Percentiles rank a stretch among this genome's conserved stretches.
phyloP scores from a whole-genome alignment of 2,797 vertebrate species.

The Crax fasciolata region DNA sequence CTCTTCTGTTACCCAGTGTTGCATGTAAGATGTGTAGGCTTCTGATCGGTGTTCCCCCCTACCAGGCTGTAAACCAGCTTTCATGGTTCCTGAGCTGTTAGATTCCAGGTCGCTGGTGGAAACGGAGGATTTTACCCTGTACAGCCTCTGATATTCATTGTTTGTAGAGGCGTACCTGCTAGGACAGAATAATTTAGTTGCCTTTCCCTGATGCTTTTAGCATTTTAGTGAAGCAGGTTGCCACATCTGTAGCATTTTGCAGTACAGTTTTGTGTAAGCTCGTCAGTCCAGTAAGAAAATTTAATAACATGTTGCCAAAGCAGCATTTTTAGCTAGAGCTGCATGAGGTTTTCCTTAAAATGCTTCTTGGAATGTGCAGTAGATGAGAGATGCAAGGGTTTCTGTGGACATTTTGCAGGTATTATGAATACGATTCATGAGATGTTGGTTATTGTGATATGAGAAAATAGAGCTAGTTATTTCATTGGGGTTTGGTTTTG shows the following conservation, averaged over 20 bases:
- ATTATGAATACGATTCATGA: neutral
- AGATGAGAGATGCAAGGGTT: neutral
- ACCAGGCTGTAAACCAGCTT: neutral
- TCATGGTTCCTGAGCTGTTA: neutral
- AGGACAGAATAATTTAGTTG: neutral
- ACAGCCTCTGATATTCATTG: neutral
- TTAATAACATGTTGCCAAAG: neutral
- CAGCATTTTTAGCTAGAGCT: neutral
- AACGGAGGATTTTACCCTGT: neutral
- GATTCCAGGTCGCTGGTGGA: neutral
- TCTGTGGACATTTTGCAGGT: neutral
- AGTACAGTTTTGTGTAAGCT: neutral
- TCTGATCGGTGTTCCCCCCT: neutral
- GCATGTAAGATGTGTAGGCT: neutral
- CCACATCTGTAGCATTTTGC: neutral
- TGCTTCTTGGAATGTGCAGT: neutral
- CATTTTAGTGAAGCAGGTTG: neutral
- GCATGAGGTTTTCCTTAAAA: neutral
- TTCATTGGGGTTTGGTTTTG: neutral
- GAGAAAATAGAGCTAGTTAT: neutral
- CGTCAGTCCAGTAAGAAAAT: neutral
- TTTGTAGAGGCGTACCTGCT: neutral
- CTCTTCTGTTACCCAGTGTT: fast-evolving
- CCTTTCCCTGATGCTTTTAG: neutral
- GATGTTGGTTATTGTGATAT: neutral